These are phyloP conservation scores for Lampris megalopsis DNA, from an alignment of 2,113 vertebrate genomes.

Conservation along the genomic window DNA sequence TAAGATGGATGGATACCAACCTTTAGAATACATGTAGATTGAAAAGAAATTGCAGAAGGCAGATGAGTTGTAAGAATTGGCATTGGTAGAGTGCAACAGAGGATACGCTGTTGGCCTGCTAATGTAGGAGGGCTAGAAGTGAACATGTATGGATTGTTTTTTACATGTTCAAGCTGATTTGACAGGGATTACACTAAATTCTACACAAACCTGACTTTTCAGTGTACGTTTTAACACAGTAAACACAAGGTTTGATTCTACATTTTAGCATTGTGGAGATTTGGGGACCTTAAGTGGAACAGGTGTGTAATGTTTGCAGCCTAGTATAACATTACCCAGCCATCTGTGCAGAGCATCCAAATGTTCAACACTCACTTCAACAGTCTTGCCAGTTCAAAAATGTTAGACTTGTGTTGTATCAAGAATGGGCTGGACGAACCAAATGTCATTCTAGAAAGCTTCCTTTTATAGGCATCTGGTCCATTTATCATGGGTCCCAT, in stretches of 20 bases:
- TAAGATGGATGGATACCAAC: constrained; percentile 39
- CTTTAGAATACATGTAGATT: not conserved
- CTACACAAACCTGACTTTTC: not conserved
- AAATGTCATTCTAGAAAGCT: no score
- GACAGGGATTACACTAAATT: no score
- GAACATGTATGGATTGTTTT: not conserved
- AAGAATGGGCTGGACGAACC: no score
- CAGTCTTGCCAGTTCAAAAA: no score
- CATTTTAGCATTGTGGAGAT: not conserved
- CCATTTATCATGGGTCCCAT: no score
- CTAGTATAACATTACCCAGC: not conserved
- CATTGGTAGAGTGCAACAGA: no score
- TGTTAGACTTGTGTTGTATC: no score
- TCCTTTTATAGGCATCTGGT: no score
- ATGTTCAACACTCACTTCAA: no score
- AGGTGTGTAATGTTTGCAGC: not conserved
- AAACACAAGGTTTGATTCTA: not conserved
- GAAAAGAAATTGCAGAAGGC: not conserved
- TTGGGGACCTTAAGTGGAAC: no score
- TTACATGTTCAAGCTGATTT: not conserved
- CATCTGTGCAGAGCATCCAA: no score
- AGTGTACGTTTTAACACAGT: not conserved
- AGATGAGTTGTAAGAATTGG: not conserved
- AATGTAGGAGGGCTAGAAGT: not conserved
- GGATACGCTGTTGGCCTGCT: not conserved